These are phyloP conservation scores for Brevimyrus niger DNA, from an alignment of 2,113 vertebrate species.

Conservation along the genomic window DNA sequence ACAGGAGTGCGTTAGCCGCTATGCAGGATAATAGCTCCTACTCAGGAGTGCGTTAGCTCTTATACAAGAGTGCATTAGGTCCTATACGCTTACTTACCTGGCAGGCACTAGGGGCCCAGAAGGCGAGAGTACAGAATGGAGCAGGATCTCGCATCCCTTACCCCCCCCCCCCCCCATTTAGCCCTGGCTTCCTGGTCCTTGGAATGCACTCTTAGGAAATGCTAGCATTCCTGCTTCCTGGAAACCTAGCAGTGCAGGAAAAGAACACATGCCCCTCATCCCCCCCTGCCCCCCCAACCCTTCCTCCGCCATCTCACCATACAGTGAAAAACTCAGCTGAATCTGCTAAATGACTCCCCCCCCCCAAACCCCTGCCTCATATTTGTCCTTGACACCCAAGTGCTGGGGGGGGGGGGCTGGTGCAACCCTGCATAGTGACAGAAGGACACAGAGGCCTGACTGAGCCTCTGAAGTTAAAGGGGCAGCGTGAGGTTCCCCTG, in stretches of 20 bases:
- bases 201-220: not conserved
- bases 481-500: not conserved
- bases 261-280: not conserved
- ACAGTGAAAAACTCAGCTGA: not conserved
- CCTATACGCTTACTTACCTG: not conserved
- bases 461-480: not conserved
- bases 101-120: not conserved
- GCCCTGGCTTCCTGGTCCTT: not conserved
- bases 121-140: not conserved
- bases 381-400: not conserved
- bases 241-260: not conserved
- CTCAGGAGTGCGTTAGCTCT: not conserved
- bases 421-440: not conserved
- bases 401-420: not conserved
- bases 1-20: not conserved
- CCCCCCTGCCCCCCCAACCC: not conserved
- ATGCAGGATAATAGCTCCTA: not conserved
- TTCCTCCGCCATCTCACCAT: not conserved
- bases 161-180: not conserved
- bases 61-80: not conserved
- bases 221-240: slow-evolving; percentile 2
- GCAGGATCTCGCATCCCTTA: not conserved
- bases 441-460: not conserved
- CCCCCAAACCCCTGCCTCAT: not conserved
- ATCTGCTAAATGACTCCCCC: not conserved